A percentile compares a stretch with the other conserved stretches of the same genome.
Conservation (phyloP, 2,888 invertebrate genomes). For the Melanostoma scalare region DNA sequence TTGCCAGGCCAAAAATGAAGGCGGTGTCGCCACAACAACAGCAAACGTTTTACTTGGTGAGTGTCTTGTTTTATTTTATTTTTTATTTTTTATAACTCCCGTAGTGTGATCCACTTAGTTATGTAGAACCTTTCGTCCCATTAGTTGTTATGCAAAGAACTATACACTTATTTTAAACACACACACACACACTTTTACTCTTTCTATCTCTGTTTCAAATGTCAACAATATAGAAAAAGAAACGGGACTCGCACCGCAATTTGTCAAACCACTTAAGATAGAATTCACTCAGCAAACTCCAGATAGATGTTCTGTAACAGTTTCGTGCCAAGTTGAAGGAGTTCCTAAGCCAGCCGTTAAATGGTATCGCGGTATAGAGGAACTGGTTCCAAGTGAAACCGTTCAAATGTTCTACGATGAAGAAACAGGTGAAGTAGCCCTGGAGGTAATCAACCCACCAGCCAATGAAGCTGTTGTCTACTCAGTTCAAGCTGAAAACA, state of each 20-base stretch:
- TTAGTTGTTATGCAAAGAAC: conserved; percentile 28
- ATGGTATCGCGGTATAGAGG: conserved; percentile 87
- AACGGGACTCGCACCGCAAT: conserved; percentile 86
- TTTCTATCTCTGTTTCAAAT: conserved; percentile 56
- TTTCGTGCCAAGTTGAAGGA: conserved; percentile 87
- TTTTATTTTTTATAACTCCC: not conserved
- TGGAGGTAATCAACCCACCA: conserved; percentile 86
- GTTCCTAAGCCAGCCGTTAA: conserved; percentile 87
- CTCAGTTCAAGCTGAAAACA: conserved; percentile 88
- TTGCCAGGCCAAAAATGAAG: conserved; percentile 88
- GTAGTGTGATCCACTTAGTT: conserved; percentile 36
- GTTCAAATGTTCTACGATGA: conserved; percentile 84
- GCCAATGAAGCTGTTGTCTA: conserved; percentile 87
- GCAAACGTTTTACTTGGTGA: conserved; percentile 89
- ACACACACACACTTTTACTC: conserved; percentile 49
- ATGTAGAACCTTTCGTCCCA: conserved; percentile 31
- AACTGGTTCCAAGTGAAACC: conserved; percentile 84
- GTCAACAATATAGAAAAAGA: conserved; percentile 85
- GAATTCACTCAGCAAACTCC: conserved; percentile 83
- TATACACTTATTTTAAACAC: conserved; percentile 47
- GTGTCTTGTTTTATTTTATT: conserved; percentile 59
- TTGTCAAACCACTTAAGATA: conserved; percentile 86
- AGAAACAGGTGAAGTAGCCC: conserved; percentile 85
- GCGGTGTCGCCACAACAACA: conserved; percentile 90
- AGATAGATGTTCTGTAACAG: conserved; percentile 84